phyloP scores from a whole-genome alignment of 2,888 invertebrate genomes.

The Herminia tarsipennalis region DNA sequence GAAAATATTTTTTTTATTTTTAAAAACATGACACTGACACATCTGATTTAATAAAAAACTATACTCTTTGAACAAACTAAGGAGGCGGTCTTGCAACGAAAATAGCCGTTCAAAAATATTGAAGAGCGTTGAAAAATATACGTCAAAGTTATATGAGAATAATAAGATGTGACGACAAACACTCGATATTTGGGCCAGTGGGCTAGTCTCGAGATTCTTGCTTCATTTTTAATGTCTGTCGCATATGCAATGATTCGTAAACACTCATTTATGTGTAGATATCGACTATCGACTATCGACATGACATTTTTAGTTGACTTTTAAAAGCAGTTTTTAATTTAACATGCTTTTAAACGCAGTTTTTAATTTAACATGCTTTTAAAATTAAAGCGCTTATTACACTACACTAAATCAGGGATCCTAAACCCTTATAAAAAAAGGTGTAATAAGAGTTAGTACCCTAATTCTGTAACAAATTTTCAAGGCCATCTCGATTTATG shows the following conservation, averaged over 20 bases:
- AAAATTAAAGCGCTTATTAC: too few species aligned
- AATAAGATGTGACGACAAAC: slow-evolving; percentile 73
- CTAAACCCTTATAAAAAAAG: too few species aligned
- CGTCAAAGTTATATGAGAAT: slow-evolving; percentile 75
- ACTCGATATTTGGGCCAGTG: slow-evolving; percentile 66
- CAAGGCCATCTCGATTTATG: too few species aligned
- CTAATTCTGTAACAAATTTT: too few species aligned
- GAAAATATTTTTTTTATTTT: not conserved
- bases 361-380: too few species aligned
- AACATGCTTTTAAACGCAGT: too few species aligned
- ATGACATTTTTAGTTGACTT: too few species aligned
- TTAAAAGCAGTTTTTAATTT: too few species aligned
- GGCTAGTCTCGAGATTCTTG: slow-evolving; percentile 36
- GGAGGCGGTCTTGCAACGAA: slow-evolving; percentile 67
- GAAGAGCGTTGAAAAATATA: slow-evolving; percentile 81
- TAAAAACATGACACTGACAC: slow-evolving; percentile 6
- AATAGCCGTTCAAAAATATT: slow-evolving; percentile 81
- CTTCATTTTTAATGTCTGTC: slow-evolving; percentile 35
- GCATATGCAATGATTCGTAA: slow-evolving; percentile 11
- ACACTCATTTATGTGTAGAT: not conserved
- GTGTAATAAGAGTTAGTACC: too few species aligned
- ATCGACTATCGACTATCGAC: slow-evolving; percentile 22
- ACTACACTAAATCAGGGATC: too few species aligned
- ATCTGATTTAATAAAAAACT: slow-evolving; percentile 26
- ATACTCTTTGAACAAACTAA: slow-evolving; percentile 64